Evolutionary conservation across 2,113 vertebrate species (phyloP), one percentile per base, ranked within the genome.

Genomic region (Trematocara unimaculatum): DNA sequence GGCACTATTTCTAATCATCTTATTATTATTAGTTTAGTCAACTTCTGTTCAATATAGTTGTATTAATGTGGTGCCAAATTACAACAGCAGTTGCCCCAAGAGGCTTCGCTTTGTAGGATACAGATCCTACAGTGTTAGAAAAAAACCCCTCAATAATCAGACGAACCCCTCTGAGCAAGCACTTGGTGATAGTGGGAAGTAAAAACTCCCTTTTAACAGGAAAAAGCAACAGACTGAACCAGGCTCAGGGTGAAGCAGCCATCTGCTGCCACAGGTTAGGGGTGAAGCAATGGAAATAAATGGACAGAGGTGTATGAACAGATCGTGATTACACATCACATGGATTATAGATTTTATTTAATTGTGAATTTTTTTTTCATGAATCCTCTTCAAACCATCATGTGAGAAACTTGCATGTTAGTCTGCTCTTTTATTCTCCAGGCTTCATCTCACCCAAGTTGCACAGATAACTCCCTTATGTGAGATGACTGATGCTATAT

Each of bases 101-200:
- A 15, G 2, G 23, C 13, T 56, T 15, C 0, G 0, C 8, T 13
- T 56, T 26, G 55, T 14, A 56, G 4, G 55, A 14, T 29, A 56
- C 12, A 56, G 23, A 58, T 13, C 55, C 23, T 29, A 29, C 13
- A 58, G 23, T 56, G 13, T 26, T 15, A 0, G 4, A 8, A 14
- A 29, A 54, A 8, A 14, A 0, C 0, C 0, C 12, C 26, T 26
- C 26, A 31, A 31, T 31, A 26, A 26, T 26, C 55, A 58, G 55
- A 58, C 2, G 12, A 56, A 4, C 55, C 4, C 7, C 2, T 58
- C 12, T 58, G 55, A 29, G 14, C 55, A 58, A 58, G 13, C 1
- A 29, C 13, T 8, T 58, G 55, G 55, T 7, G 14, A 31, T 7
- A 2, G 26, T 58, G 1, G 55, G 55, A 9, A 17, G 26, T 7